Conservation (phyloP, 2,888 invertebrate species). For the Pristionchus fissidentatus region DNA sequence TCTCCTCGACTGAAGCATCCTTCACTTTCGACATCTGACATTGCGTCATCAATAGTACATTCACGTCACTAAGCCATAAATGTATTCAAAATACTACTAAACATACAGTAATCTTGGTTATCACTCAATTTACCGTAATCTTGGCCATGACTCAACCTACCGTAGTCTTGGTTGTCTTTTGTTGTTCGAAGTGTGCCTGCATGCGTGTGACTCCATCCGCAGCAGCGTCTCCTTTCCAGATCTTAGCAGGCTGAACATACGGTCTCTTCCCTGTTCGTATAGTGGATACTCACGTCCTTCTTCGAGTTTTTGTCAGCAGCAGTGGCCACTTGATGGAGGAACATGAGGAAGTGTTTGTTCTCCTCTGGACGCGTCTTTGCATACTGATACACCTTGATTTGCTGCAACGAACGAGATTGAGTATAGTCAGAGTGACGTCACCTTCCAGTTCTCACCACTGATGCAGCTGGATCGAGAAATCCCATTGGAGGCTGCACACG, state of each 20-base stretch:
- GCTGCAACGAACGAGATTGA: background rate
- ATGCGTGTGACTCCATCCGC: background rate
- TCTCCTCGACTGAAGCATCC: background rate
- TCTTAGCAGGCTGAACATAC: background rate
- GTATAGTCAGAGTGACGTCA: background rate
- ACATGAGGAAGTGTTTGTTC: constrained; percentile 20
- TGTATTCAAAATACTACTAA: background rate
- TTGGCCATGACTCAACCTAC: no score
- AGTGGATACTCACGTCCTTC: background rate
- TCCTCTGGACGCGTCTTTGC: background rate
- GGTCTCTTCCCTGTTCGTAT: background rate
- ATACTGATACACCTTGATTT: background rate
- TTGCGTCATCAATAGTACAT: background rate
- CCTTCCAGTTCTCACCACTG: background rate
- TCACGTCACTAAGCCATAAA: background rate
- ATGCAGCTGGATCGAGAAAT: background rate
- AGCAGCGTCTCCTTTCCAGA: background rate
- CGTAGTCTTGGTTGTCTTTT: background rate
- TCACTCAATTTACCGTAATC: background rate
- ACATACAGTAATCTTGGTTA: background rate
- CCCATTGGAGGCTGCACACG: constrained; percentile 11
- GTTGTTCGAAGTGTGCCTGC: background rate
- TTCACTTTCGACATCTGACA: background rate
- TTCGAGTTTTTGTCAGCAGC: background rate
- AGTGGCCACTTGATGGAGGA: background rate